phyloP scores from a whole-genome alignment of 2,888 invertebrate species.

The Branchellion lobata region DNA sequence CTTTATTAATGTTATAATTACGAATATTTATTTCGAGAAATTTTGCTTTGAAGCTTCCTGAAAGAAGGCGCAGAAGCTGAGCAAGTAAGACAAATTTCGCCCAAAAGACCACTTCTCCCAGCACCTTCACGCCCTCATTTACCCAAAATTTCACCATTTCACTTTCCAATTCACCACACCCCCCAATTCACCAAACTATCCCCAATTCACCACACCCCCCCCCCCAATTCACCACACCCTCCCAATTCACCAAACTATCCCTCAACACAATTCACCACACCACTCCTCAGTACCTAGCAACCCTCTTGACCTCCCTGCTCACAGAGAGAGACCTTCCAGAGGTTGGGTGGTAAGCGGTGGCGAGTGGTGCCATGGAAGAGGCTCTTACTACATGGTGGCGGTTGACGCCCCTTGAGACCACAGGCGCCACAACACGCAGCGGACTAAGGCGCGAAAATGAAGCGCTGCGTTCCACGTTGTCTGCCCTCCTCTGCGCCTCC shows the following conservation, averaged over 20 bases:
- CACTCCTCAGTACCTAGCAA: conserved; percentile 48
- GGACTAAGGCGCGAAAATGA: conserved; percentile 51
- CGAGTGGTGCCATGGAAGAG: not conserved
- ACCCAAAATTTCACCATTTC: no score
- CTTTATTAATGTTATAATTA: no score
- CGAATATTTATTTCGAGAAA: no score
- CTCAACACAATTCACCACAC: conserved; percentile 14
- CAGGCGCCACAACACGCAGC: not conserved
- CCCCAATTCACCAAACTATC: not conserved
- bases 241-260: not conserved
- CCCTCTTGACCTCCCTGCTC: conserved; percentile 58
- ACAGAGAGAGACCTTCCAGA: conserved; percentile 60
- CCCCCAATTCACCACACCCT: not conserved
- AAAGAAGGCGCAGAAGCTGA: no score
- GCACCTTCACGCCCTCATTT: no score
- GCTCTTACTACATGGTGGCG: conserved; percentile 10
- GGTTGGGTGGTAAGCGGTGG: conserved; percentile 26
- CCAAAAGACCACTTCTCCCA: no score
- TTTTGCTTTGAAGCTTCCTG: no score
- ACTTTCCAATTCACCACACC: not conserved
- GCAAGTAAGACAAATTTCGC: no score
- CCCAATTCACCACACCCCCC: not conserved
- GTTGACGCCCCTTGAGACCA: not conserved
- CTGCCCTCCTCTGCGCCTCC: conserved; percentile 61
- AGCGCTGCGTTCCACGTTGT: conserved; percentile 60